Conservation (phyloP, 2,888 invertebrate genomes). For the Meliscaeva auricollis region DNA sequence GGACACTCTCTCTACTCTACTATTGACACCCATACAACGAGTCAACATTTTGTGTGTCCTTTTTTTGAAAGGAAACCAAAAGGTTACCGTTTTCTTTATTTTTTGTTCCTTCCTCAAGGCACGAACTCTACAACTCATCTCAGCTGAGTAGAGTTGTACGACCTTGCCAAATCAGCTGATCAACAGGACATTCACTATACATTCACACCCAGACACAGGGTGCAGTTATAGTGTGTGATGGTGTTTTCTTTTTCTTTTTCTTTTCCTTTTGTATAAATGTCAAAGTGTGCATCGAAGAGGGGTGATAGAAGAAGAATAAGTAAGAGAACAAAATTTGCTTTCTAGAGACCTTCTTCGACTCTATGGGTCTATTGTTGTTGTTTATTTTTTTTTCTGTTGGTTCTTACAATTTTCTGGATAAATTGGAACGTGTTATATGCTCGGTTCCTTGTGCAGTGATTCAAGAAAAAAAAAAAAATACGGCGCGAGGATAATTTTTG, state of each 20-base stretch:
- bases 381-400: not conserved
- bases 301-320: conserved; percentile 33
- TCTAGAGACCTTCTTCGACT: conserved; percentile 25
- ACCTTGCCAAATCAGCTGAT: conserved; percentile 75
- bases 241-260: conserved; percentile 16
- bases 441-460: conserved; percentile 45
- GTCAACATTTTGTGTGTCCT: conserved; percentile 33
- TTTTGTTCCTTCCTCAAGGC: conserved; percentile 19
- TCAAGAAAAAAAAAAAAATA: conserved; percentile 4
- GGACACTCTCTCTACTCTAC: conserved; percentile 37
- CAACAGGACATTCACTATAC: conserved; percentile 70
- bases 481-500: conserved; percentile 54
- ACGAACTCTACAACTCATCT: not conserved
- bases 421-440: conserved; percentile 66
- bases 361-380: conserved; percentile 14
- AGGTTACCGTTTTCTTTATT: conserved; percentile 46
- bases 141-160: conserved; percentile 58
- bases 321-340: conserved; percentile 12
- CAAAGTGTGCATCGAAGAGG: conserved; percentile 32
- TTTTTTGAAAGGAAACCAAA: conserved; percentile 17
- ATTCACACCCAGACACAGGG: conserved; percentile 17
- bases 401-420: conserved; percentile 3
- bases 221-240: conserved; percentile 33
- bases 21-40: conserved; percentile 25
- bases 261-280: not conserved